Evolutionary conservation across 2,797 vertebrate genomes (phyloP), one percentile per base, ranked within the genome.

Genomic region (Pipistrellus kuhlii): DNA sequence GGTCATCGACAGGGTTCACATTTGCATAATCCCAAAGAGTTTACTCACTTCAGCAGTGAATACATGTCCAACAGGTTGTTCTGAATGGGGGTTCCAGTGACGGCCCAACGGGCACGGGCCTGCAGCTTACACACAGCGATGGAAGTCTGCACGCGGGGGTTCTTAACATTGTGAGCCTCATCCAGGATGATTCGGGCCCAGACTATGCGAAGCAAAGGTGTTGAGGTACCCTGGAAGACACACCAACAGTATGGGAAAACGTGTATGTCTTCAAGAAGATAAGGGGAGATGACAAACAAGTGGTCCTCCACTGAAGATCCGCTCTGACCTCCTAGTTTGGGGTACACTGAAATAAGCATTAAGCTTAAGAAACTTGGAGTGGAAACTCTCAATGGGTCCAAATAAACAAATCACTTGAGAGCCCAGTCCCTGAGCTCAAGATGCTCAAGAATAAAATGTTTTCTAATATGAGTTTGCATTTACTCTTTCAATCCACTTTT

Each of bases 31-130:
- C n/a, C 27, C 0, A 0, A 35, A 53, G 30, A 78, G 72, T 25
- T 75, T 46, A 93, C 99, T 98, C 98, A 99, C 99, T 99, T 99
- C 41, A 99, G 98, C 94, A 99, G 98, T 0, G 99, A 99, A 97
- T 99, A 99, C 99, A 99, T 98, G 97, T 99, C 99, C 98, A 99
- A 95, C 93, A 99, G 97, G 97, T 99, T 99, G 98, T 99, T 99
- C 97, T 99, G 99, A 97, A 99, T 99, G 0, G 99, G 99, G 0
- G 99, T 99, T 3, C 99, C 99, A 0, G 99, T 99, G 90, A 99
- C 99, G 0, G 99, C 99, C 99, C 99, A 99, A 17, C 99, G 99
- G n/a, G 99, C 98, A 0, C 7, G 85, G 5, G 99, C 99, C 91
- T 98, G 98, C 80, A 99, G 98, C 95, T 98, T 99, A 97, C 99